A percentile compares a stretch with the other conserved stretches of the same genome.
Conservation (phyloP, 2,888 invertebrate species). For the Epirrhoe tristata region DNA sequence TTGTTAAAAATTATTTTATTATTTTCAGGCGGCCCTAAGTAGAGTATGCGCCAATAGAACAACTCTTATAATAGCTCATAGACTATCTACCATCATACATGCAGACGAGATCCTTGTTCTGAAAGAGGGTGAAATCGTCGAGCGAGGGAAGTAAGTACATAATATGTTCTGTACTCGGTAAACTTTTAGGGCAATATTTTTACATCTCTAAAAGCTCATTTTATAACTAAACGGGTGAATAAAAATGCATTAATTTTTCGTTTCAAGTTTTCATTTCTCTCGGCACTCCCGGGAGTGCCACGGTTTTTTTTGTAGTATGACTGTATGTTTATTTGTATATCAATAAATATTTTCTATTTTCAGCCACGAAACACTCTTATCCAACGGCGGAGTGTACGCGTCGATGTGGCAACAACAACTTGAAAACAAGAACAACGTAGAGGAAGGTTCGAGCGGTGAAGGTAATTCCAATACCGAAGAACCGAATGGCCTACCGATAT, state of each 20-base stretch:
- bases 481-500: constrained; percentile 49
- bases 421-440: constrained; percentile 79
- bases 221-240: too few species aligned
- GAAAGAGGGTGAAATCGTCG: constrained; percentile 95
- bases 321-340: background rate
- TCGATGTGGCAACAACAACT: constrained; percentile 97
- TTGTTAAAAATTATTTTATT: background rate
- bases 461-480: constrained; percentile 39
- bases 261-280: too few species aligned
- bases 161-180: too few species aligned
- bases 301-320: too few species aligned
- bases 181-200: too few species aligned
- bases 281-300: too few species aligned
- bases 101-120: constrained; percentile 97
- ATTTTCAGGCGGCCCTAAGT: constrained; percentile 88
- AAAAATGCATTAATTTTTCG: too few species aligned
- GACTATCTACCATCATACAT: constrained; percentile 96
- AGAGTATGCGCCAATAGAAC: constrained; percentile 94
- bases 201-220: too few species aligned
- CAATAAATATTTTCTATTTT: constrained; percentile 47
- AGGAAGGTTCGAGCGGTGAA: constrained; percentile 47
- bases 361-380: constrained; percentile 90
- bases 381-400: constrained; percentile 91
- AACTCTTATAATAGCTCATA: constrained; percentile 97
- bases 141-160: constrained; percentile 90